Base-by-base conservation (phyloP, 1,140 invertebrate species). In the Panagrolaimus sp. region DNA sequence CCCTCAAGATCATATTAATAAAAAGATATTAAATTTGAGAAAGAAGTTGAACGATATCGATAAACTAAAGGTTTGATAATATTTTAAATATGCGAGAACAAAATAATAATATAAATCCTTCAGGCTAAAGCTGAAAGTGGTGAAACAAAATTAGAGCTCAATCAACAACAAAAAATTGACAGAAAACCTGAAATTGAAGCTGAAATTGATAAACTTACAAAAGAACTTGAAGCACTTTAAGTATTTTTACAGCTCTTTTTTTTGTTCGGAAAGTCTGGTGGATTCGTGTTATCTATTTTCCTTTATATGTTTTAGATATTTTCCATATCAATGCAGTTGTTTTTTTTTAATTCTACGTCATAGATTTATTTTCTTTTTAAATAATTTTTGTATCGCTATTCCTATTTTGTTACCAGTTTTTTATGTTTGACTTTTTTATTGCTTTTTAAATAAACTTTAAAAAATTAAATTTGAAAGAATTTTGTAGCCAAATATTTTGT, bases 181-280 rank as follows among this genome's bases (percentile, higher is more conserved):
- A 47, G 84, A 47, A 47, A 63, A 43, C 46, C 74, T 9, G 80
- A 82, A 63, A 75, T 85, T 46, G 68, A 80, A 67, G 74, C 75
- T 17, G 82, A 85, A 71, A 85, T 85, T 55, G 79, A 84, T 47
- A 78, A 82, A 62, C 63, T 85, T 69, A 78, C 84, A 43, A 46
- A 48, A 67, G 67, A 83, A 52, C 43, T 81, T 47, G 70, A 81
- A 66, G 69, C 70, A 28, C 72, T 82, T 12, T 73, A 28, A 58
- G 2, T n/a, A 4, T 58, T 8, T 26, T 26, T 24, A 5, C 52
- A 0, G 15, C 28, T 58, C n/a, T 21, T 4, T 21, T 24, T 58
- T 58, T 58, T 21, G 32, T 38, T 38, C 32, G 32, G 32, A 2
- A 38, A 38, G 2, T 38, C 32, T 38, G 32, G 32, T n/a, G n/a